Evolutionary conservation across 2,797 vertebrate species (phyloP).

Genomic region (Acanthurus lineatus): DNA sequence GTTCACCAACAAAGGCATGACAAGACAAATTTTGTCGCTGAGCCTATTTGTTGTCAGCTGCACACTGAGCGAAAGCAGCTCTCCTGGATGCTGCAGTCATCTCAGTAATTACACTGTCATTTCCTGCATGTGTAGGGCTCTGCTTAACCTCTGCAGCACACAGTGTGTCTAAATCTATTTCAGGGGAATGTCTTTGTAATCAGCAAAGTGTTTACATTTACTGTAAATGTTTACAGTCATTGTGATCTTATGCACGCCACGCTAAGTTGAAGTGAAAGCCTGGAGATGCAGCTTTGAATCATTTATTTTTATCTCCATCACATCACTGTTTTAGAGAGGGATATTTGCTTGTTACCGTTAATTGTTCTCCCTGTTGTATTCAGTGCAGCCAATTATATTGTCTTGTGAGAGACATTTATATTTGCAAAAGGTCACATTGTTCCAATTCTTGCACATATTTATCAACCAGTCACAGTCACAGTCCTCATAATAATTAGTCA

Average conservation of each 20-base stretch:
- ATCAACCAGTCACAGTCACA: slow-evolving; percentile 59
- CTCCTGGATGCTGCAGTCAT: slow-evolving; percentile 62
- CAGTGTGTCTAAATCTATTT: slow-evolving; percentile 42
- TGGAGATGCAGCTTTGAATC: slow-evolving; percentile 43
- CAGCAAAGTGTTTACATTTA: slow-evolving; percentile 35
- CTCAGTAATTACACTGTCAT: slow-evolving; percentile 77
- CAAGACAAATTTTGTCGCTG: slow-evolving; percentile 56
- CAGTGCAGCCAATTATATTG: slow-evolving; percentile 77
- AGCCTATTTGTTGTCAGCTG: slow-evolving; percentile 73
- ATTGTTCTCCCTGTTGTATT: slow-evolving; percentile 80
- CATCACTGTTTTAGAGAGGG: slow-evolving; percentile 64
- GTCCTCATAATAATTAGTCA: slow-evolving; percentile 63
- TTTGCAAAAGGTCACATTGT: slow-evolving; percentile 81
- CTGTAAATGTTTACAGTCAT: slow-evolving; percentile 20
- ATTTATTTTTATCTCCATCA: slow-evolving; percentile 47
- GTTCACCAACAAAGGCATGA: slow-evolving; percentile 55
- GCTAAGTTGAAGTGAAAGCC: slow-evolving; percentile 20
- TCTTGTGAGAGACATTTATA: slow-evolving; percentile 76
- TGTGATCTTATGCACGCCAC: not conserved
- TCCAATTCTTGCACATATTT: slow-evolving; percentile 78
- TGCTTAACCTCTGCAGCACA: slow-evolving; percentile 58
- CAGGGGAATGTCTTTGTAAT: slow-evolving; percentile 43
- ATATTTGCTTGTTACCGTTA: slow-evolving; percentile 80
- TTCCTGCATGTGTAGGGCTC: slow-evolving; percentile 58
- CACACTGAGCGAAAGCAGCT: slow-evolving; percentile 52